Conservation (phyloP, 2,113 vertebrate genomes). For the Myiagra hebetior region DNA sequence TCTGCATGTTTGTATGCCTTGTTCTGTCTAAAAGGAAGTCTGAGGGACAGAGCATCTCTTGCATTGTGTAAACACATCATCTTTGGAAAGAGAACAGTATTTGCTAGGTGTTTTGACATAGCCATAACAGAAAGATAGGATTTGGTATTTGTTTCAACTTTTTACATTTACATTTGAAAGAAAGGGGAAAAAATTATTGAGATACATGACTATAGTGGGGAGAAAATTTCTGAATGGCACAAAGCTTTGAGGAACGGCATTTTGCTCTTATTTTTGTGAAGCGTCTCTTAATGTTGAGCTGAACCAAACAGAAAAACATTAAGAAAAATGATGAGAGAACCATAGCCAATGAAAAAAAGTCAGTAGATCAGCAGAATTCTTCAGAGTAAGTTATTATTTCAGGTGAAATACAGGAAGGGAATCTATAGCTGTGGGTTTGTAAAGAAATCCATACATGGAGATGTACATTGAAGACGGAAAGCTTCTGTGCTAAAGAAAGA, state of each 20-base stretch:
- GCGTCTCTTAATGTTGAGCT: not conserved
- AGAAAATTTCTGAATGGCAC: not conserved
- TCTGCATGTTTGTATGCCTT: not conserved
- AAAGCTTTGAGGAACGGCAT: not conserved
- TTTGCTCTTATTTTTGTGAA: not conserved
- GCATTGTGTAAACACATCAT: not conserved
- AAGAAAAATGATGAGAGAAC: not conserved
- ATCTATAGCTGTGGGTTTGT: not conserved
- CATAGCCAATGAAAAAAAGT: not conserved
- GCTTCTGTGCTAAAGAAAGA: not conserved
- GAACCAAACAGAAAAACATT: not conserved
- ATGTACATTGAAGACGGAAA: rapidly evolving
- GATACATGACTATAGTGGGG: not conserved
- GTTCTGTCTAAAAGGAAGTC: not conserved
- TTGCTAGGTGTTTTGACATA: not conserved
- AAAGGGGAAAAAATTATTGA: not conserved
- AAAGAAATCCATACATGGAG: not conserved
- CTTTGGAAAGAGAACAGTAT: not conserved
- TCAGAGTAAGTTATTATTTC: not conserved
- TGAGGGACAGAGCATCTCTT: not conserved
- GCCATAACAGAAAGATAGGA: not conserved
- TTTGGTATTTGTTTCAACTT: not conserved
- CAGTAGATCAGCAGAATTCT: not conserved
- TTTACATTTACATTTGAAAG: not conserved
- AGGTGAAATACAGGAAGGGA: not conserved